Evolutionary conservation across 2,888 invertebrate species (phyloP).

Genomic region (Lepetodrilus schrolli): DNA sequence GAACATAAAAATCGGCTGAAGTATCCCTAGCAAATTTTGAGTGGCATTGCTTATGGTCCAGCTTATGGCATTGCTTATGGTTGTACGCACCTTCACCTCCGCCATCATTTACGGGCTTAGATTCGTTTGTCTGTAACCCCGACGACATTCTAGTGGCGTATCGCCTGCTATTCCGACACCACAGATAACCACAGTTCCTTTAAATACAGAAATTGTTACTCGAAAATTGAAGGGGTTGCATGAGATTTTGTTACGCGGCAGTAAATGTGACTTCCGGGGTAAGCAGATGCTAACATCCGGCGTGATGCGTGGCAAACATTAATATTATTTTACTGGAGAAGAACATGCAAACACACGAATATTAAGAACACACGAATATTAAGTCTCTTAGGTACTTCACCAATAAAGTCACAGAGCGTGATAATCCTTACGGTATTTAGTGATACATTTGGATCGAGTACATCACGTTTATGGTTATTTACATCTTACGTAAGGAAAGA

Average conservation of each 20-base stretch:
- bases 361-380: too few relatives aligned
- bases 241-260: constrained; percentile 18
- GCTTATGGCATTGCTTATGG: too few relatives aligned
- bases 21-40: too few relatives aligned
- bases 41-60: too few relatives aligned
- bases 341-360: too few relatives aligned
- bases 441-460: too few relatives aligned
- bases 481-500: constrained; percentile 38
- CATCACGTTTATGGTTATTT: not conserved
- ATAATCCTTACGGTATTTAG: too few relatives aligned
- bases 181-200: not conserved
- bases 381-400: too few relatives aligned
- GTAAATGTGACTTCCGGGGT: constrained; percentile 29
- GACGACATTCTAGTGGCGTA: not conserved
- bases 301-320: not conserved
- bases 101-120: constrained; percentile 30
- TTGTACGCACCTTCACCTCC: constrained; percentile 41
- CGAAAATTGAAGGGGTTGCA: constrained; percentile 3
- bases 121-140: not conserved
- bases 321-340: too few relatives aligned
- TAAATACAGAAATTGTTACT: not conserved
- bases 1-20: too few relatives aligned
- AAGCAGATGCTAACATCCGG: not conserved
- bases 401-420: too few relatives aligned
- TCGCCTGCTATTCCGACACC: not conserved